Evolutionary conservation across 2,113 vertebrate genomes (phyloP).

Genomic region (Caretta caretta): DNA sequence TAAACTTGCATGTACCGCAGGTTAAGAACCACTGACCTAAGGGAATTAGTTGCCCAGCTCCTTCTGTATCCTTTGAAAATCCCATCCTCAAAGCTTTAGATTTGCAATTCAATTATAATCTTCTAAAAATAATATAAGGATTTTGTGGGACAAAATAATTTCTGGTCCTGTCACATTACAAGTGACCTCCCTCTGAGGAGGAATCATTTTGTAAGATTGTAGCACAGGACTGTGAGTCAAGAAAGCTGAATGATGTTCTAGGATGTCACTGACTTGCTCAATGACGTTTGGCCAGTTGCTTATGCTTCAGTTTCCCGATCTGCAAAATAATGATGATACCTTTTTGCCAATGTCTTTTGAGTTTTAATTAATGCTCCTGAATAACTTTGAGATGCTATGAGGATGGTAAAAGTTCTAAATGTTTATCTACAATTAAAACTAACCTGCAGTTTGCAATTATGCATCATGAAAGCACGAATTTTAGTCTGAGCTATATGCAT

Average conservation of each 20-base stretch:
- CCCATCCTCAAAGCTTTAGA: not conserved
- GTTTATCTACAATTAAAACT: accelerated
- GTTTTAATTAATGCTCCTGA: accelerated
- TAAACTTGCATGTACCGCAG: not conserved
- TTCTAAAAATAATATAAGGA: not conserved
- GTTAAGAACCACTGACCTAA: not conserved
- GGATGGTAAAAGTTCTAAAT: not conserved
- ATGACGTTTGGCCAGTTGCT: not conserved
- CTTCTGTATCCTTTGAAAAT: not conserved
- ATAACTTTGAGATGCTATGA: not conserved
- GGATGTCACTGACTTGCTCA: not conserved
- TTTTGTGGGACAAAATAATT: not conserved
- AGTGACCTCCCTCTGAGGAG: not conserved
- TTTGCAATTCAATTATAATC: not conserved
- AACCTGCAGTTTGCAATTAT: not conserved
- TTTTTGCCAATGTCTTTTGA: not conserved
- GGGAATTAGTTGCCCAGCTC: not conserved
- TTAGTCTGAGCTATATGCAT: not conserved
- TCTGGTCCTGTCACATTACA: not conserved
- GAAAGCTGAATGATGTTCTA: not conserved
- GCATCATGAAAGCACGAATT: not conserved
- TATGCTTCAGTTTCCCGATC: not conserved
- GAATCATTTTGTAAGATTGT: accelerated
- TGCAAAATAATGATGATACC: not conserved
- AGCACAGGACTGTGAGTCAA: not conserved